Evolutionary conservation across 2,797 vertebrate genomes (phyloP), one percentile per base, ranked within the genome.

Genomic region (Phataginus tricuspis): DNA sequence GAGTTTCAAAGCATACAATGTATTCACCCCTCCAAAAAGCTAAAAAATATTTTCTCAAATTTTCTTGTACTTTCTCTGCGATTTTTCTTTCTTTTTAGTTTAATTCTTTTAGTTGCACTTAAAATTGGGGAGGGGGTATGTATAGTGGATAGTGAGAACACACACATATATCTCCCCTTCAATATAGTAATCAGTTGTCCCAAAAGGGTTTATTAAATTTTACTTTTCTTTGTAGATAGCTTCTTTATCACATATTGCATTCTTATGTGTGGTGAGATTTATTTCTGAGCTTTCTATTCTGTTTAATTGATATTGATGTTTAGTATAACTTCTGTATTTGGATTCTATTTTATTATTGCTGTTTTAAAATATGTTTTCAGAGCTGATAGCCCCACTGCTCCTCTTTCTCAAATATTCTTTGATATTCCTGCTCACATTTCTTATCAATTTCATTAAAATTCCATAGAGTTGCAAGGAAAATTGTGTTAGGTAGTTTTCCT

Each of bases 371-470:
- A 23, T 75, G 85, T 88, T 96, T 94, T 71, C 68, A 78, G 49
- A 92, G 61, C n/a, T 53, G 51, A 51, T 10, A 51, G 34, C 29
- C 23, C 5, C n/a, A 31, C 31, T 86, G 18, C n/a, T 86, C 9
- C 25, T 82, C 53, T 84, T 85, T 66, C 55, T 94, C 42, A 96
- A 88, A 91, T 80, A 69, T n/a, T 37, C 37, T 90, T 95, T 72
- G 53, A 25, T 51, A 87, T 87, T 95, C 21, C 37, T 91, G 85
- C 10, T 8, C 72, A 78, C 57, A 39, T 75, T 91, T 86, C n/a
- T 79, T 71, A 92, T 57, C 18, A 63, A 45, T 85, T 93, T 94
- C 87, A 45, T 84, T 93, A 92, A 94, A 93, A 68, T 57, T 86
- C 79, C 71, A 83, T 34, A 69, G 68, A 75, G 37, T 80, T 94